phyloP scores from a whole-genome alignment of 2,113 vertebrate species.

The Raja brachyura region DNA sequence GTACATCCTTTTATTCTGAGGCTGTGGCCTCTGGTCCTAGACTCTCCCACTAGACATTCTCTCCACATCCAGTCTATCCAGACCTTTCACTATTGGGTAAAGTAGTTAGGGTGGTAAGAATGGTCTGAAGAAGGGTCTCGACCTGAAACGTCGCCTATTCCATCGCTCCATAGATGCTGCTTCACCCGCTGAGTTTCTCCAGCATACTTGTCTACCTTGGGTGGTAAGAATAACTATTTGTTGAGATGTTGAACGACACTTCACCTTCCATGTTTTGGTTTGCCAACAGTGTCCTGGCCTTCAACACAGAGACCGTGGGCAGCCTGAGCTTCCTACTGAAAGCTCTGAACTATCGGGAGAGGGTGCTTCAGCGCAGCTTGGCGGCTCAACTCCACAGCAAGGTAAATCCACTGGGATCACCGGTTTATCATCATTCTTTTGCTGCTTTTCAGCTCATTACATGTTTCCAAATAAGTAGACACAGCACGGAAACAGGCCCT shows the following conservation, averaged over 20 bases:
- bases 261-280: background rate
- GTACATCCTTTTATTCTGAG: no score
- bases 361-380: conserved; percentile 51
- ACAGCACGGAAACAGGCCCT: no score
- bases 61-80: no score
- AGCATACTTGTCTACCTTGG: no score
- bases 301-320: conserved; percentile 46
- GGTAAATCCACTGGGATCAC: conserved; percentile 45
- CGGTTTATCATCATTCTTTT: background rate
- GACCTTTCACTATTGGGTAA: no score
- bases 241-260: background rate
- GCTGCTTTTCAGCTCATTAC: background rate
- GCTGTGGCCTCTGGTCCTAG: no score
- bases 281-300: conserved; percentile 50
- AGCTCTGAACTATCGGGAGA: conserved; percentile 53
- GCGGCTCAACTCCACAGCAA: conserved; percentile 54
- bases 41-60: no score
- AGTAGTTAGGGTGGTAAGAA: no score
- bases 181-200: no score
- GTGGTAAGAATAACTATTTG: background rate
- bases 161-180: no score
- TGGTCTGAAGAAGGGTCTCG: no score
- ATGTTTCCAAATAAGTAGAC: background rate
- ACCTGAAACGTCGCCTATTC: no score
- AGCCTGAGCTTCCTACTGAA: conserved; percentile 52